phyloP scores from a whole-genome alignment of 2,797 vertebrate species.

The Eleutherodactylus coqui region DNA sequence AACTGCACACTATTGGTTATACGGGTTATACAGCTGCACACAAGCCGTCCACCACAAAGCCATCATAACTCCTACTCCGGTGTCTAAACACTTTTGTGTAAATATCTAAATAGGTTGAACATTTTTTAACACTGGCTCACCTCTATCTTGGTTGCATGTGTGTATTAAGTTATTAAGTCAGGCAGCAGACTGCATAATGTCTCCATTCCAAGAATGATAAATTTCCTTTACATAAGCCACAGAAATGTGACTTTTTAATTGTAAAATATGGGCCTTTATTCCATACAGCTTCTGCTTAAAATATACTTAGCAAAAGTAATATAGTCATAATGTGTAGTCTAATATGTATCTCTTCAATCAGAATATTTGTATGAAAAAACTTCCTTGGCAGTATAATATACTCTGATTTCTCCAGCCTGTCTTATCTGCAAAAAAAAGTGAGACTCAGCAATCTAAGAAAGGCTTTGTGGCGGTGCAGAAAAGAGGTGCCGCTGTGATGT shows the following conservation, averaged over 20 bases:
- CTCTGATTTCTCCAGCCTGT: neutral
- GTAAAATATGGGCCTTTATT: neutral
- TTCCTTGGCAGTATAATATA: neutral
- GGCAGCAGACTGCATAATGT: neutral
- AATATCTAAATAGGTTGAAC: too few species aligned
- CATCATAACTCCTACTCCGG: too few species aligned
- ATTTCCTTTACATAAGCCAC: neutral
- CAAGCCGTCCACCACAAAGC: too few species aligned
- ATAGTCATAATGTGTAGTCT: neutral
- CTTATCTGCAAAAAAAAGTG: slow-evolving; percentile 23
- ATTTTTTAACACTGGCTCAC: neutral
- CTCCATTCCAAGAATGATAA: neutral
- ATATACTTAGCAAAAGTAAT: neutral
- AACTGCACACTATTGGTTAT: too few species aligned
- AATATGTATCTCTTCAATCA: neutral
- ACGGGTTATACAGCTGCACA: too few species aligned
- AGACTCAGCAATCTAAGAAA: slow-evolving; percentile 28
- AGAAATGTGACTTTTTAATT: neutral
- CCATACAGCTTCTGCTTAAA: neutral
- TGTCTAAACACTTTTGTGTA: too few species aligned
- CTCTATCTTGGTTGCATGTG: neutral
- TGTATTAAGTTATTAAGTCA: neutral
- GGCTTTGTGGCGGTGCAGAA: slow-evolving; percentile 1
- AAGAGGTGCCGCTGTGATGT: slow-evolving; percentile 41
- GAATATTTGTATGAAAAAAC: slow-evolving; percentile 11